A percentile compares a stretch with the other conserved stretches of the same genome.
These are phyloP conservation scores for Grallaria varia DNA, from an alignment of 2,113 vertebrate species.

Conservation along the genomic window DNA sequence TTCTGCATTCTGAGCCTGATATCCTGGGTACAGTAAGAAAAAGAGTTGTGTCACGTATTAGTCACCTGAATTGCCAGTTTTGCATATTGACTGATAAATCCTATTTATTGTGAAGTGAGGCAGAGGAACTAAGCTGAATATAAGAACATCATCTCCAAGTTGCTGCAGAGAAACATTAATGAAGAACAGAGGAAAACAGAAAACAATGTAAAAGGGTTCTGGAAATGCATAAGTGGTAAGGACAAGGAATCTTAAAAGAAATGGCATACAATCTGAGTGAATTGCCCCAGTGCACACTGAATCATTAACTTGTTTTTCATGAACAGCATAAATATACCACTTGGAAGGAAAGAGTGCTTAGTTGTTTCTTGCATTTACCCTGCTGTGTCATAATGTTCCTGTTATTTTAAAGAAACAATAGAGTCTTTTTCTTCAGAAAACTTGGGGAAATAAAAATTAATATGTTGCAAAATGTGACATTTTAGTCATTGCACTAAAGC, in stretches of 20 bases:
- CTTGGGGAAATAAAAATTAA: background rate
- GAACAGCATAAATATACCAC: background rate
- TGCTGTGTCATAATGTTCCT: slow-evolving; percentile 27
- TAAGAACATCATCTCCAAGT: background rate
- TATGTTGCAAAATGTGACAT: slow-evolving; percentile 28
- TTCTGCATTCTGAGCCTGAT: background rate
- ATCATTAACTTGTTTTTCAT: background rate
- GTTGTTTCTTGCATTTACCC: slow-evolving; percentile 2
- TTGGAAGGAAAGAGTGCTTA: background rate
- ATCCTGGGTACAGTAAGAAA: background rate
- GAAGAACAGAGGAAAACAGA: slow-evolving; percentile 14
- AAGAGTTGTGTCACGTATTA: background rate
- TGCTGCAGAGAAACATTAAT: background rate
- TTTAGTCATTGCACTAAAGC: background rate
- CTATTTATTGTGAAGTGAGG: background rate
- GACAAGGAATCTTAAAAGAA: background rate
- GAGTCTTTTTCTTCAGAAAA: slow-evolving; percentile 38
- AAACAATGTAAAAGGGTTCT: background rate
- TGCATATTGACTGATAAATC: background rate
- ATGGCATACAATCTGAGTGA: background rate
- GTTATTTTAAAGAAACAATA: background rate
- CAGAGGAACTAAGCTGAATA: slow-evolving; percentile 7
- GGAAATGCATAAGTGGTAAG: background rate
- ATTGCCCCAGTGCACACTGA: background rate
- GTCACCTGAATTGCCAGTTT: background rate